phyloP scores from a whole-genome alignment of 2,113 vertebrate genomes.

The Pseudorasbora parva region DNA sequence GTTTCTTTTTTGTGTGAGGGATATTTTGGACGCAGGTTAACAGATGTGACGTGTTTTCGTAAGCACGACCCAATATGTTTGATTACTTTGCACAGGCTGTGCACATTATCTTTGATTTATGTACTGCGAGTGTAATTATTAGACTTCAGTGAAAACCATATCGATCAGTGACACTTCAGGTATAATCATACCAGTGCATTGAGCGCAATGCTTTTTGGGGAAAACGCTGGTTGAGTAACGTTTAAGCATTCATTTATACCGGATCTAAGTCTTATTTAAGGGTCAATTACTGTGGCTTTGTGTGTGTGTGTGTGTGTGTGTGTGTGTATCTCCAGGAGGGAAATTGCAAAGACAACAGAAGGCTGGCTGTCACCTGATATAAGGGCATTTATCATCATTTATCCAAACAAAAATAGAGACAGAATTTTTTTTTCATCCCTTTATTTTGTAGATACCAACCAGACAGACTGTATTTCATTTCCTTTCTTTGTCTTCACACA shows the following conservation, averaged over 20 bases:
- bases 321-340: slow-evolving; percentile 31
- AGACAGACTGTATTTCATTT: slow-evolving; percentile 41
- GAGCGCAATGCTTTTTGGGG: not conserved
- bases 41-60: not conserved
- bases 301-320: slow-evolving; percentile 20
- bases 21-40: not conserved
- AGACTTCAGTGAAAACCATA: slow-evolving; percentile 10
- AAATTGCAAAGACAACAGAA: slow-evolving; percentile 36
- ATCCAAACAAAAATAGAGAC: slow-evolving; percentile 30
- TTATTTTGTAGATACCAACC: slow-evolving; percentile 24
- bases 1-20: not conserved
- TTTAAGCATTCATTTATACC: not conserved
- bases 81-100: not conserved
- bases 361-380: slow-evolving; percentile 40
- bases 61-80: not conserved
- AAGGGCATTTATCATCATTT: slow-evolving; percentile 41
- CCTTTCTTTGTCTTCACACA: slow-evolving; percentile 35
- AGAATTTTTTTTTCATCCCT: slow-evolving; percentile 29
- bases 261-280: not conserved
- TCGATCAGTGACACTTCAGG: not conserved
- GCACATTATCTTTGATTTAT: slow-evolving; percentile 15
- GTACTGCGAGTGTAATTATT: slow-evolving; percentile 22
- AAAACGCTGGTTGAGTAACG: not conserved
- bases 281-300: not conserved
- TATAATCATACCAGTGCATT: not conserved